A percentile compares a stretch with the other conserved stretches of the same genome.
These are phyloP conservation scores for Phaonia tiefii DNA, from an alignment of 2,888 invertebrate genomes.

Conservation along the genomic window DNA sequence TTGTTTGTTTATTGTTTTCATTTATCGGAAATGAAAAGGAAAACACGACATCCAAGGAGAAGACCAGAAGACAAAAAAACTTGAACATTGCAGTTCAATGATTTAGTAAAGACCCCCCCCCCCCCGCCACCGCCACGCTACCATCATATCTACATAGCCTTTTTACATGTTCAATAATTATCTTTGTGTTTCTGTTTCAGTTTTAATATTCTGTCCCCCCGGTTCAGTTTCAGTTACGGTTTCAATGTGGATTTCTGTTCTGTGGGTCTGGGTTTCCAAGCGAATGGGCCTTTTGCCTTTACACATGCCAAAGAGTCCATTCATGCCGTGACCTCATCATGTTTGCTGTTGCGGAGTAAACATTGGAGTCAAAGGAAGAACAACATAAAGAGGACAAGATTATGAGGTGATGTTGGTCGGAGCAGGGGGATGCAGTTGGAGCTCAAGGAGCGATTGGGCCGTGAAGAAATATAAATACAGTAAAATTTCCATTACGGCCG, in stretches of 20 bases:
- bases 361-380: background rate
- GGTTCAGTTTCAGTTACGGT: conserved; percentile 45
- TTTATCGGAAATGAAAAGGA: conserved; percentile 54
- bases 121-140: too few relatives aligned
- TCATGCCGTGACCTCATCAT: conserved; percentile 57
- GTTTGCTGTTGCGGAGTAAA: conserved; percentile 48
- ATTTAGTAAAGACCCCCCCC: conserved; percentile 3
- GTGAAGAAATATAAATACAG: conserved; percentile 44
- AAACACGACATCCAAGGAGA: background rate
- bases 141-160: background rate
- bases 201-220: too few relatives aligned
- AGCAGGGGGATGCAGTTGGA: background rate
- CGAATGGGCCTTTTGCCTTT: conserved; percentile 43
- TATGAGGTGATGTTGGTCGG: background rate
- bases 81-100: conserved; percentile 41
- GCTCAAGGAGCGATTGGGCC: conserved; percentile 23
- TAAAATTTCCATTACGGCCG: conserved; percentile 52
- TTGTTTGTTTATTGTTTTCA: conserved; percentile 53
- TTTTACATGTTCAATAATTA: conserved; percentile 65
- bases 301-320: background rate
- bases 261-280: conserved; percentile 39
- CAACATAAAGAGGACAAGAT: conserved; percentile 34
- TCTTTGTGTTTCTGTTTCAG: conserved; percentile 56
- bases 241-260: conserved; percentile 25
- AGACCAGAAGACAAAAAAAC: conserved; percentile 11